Evolutionary conservation across 2,113 vertebrate genomes (phyloP), one percentile per base, ranked within the genome.

Genomic region (Camelus dromedarius): DNA sequence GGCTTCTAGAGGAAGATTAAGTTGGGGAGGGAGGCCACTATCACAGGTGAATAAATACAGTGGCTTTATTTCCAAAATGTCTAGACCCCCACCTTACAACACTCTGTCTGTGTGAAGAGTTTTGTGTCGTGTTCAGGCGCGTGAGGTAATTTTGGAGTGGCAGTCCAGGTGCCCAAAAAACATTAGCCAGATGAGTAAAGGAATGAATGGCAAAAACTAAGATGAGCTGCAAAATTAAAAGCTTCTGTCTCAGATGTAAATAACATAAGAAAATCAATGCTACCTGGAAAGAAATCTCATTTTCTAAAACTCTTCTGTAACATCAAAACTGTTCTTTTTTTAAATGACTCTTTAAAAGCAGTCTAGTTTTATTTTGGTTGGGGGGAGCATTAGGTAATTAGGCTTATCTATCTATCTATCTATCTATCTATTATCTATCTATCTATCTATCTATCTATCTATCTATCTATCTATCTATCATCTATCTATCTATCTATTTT

Each of bases 231-330:
- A 75, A 84, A 95, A 70, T 86, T 92, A 89, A 89, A 84, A 50
- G 70, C 66, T 92, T 86, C 69, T 73, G 26, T 69, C 26, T 87
- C n/a, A 26, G 42, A 69, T n/a, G 66, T 35, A 96, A 95, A 73
- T 73, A 22, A 19, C 46, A 54, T 73, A 64, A 89, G 48, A 81
- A 85, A 80, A 95, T 84, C 58, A 88, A 35, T 87, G 92, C 67
- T 35, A 73, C 69, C 35, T 66, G 35, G 26, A 81, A 64, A 86
- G 42, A 69, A 81, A 90, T 90, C 50, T 82, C 32, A 67, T 97
- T 94, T 96, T 90, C 72, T 73, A 56, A 86, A 81, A 79, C 32
- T 50, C 69, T 86, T 89, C 38, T 19, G 26, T 72, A 73, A 82
- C 8, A 62, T 50, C n/a, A 89, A 95, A 92, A 54, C 38, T 42